Evolutionary conservation across 2,797 vertebrate species (phyloP), one percentile per base, ranked within the genome.

Genomic region (Adelosebastes latens): DNA sequence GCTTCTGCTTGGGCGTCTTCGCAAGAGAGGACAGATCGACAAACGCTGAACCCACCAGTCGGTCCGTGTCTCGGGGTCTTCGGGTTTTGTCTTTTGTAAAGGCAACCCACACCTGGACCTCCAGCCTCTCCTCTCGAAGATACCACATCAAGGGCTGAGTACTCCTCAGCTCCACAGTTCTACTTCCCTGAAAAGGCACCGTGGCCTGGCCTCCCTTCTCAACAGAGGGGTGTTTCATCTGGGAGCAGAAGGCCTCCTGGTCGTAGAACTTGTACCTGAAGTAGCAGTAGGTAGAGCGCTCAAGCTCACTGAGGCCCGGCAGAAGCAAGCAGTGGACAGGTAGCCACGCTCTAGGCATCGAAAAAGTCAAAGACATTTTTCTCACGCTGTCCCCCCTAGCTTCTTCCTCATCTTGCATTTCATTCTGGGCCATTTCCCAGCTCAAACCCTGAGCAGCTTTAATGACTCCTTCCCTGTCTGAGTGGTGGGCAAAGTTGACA

Each of bases 81-180:
- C 90, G 95, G 2, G 82, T 85, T 69, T 95, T 96, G 46, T 94
- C 89, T 77, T 96, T 98, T 31, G 95, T 95, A 22, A 96, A 97
- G 0, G 97, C 93, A 42, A 97, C 96, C 99, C 99, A 99, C 52
- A 98, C 89, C 89, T 99, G 98, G 74, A 99, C 92, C 89, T 99
- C 98, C 71, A 99, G 80, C 67, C 68, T 96, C 85, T 99, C 98
- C 85, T 99, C 98, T 71, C 94, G 94, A 61, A 99, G 94, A 91
- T 98, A 99, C 98, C 98, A 99, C 58, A 92, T 83, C 63, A 99
- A 92, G 0, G 97, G 96, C 68, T 93, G 97, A 64, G 93, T 95
- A 79, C 85, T 91, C 24, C 83, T 91, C 18, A 99, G 91, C 72
- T 95, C 93, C 79, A 97, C 77, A 20, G 85, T 94, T 73, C 73